A percentile compares a stretch with the other conserved stretches of the same genome.
Conservation (phyloP, 35 echinoderm and acorn worm genomes). For the Ptychodera flava region DNA sequence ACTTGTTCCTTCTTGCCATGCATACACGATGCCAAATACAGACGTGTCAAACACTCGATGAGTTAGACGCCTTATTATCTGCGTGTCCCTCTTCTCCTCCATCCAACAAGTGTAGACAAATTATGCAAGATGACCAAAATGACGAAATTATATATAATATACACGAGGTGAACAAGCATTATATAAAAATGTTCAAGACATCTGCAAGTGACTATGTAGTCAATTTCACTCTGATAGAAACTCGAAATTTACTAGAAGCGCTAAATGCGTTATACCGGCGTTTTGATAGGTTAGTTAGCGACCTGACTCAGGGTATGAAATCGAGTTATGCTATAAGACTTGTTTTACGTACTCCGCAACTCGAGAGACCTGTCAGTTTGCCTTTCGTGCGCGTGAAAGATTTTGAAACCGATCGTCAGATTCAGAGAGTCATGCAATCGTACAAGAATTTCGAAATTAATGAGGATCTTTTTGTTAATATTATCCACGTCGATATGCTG, state of each 20-base stretch:
- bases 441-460: constrained; percentile 31
- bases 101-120: no score
- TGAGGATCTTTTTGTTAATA: constrained; percentile 13
- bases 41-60: no score
- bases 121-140: not conserved
- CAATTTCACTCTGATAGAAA: constrained; percentile 16
- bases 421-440: constrained; percentile 41
- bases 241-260: not conserved
- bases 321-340: constrained; percentile 17
- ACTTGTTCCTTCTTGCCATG: no score
- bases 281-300: constrained; percentile 21
- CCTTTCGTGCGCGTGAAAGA: constrained; percentile 33
- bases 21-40: no score
- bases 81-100: no score
- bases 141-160: constrained; percentile 16
- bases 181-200: constrained; percentile 33
- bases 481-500: constrained; percentile 40
- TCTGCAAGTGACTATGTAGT: constrained; percentile 21
- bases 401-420: constrained; percentile 18
- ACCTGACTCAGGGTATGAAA: constrained; percentile 9
- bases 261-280: not conserved
- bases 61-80: no score
- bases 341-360: constrained; percentile 18
- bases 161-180: constrained; percentile 6
- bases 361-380: constrained; percentile 28